Percentiles rank a stretch among this genome's conserved stretches.
Conservation (phyloP, 23 tunicate genomes). For the Trididemnum clinides region DNA sequence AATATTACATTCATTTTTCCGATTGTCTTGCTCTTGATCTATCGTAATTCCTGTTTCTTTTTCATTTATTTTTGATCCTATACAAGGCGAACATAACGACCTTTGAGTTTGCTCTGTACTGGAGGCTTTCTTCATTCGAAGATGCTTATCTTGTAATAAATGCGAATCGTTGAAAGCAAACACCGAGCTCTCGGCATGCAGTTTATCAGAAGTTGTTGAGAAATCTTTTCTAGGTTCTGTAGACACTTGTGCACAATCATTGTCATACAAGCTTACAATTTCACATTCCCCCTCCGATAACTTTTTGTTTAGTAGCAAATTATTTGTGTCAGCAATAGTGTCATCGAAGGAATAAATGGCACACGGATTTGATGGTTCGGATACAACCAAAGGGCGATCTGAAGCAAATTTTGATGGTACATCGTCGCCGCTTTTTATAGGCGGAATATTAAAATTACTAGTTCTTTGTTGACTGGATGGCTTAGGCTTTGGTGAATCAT, state of each 20-base stretch:
- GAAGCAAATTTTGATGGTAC: background rate
- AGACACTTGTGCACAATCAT: background rate
- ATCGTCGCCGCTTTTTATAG: background rate
- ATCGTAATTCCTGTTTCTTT: background rate
- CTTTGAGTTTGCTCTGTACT: background rate
- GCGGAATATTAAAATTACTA: background rate
- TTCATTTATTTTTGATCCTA: constrained; percentile 1
- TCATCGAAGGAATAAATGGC: background rate
- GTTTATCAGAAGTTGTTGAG: too few species aligned
- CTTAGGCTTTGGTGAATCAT: background rate
- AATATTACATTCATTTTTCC: background rate
- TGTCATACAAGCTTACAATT: background rate
- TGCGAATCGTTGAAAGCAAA: background rate
- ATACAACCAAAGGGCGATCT: background rate
- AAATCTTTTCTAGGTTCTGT: too few species aligned
- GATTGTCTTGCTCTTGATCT: background rate
- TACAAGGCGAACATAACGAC: constrained; percentile 7
- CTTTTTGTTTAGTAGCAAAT: background rate
- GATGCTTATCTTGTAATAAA: background rate
- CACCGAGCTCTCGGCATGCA: background rate
- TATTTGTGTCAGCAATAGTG: background rate
- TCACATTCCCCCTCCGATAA: background rate
- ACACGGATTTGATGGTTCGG: background rate
- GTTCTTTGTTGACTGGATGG: background rate
- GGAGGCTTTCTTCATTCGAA: background rate